These are phyloP conservation scores for Anaspis maculata DNA, from an alignment of 2,888 invertebrate genomes.

Conservation along the genomic window DNA sequence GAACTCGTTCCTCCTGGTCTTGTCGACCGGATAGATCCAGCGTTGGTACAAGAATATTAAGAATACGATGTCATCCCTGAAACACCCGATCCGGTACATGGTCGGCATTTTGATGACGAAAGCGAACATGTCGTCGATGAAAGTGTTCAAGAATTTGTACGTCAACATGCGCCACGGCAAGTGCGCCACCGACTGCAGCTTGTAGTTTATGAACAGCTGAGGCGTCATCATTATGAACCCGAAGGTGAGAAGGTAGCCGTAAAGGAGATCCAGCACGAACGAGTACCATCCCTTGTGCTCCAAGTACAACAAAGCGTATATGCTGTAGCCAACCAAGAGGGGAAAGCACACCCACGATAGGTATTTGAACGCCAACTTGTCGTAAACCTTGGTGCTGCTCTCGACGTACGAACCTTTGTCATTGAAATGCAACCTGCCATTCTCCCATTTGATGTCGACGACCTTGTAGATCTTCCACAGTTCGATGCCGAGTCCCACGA, in stretches of 20 bases:
- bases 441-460: conserved; percentile 71
- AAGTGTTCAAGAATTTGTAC: conserved; percentile 98
- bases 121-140: conserved; percentile 99
- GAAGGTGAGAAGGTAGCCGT: conserved; percentile 95
- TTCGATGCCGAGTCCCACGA: conserved; percentile 91
- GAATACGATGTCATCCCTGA: conserved; percentile 98
- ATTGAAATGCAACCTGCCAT: conserved; percentile 70
- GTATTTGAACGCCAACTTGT: conserved; percentile 92
- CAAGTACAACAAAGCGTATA: conserved; percentile 89
- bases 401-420: conserved; percentile 97
- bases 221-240: conserved; percentile 99
- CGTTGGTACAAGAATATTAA: conserved; percentile 98
- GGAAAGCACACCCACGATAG: conserved; percentile 95
- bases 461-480: conserved; percentile 99
- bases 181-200: conserved; percentile 97
- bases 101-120: conserved; percentile 99
- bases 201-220: conserved; percentile 98
- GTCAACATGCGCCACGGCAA: conserved; percentile 99
- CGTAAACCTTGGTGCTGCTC: conserved; percentile 89
- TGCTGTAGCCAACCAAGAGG: conserved; percentile 82
- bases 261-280: conserved; percentile 91
- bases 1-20: conserved; percentile 91
- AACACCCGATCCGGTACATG: conserved; percentile 95
- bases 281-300: conserved; percentile 99
- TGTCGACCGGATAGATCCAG: conserved; percentile 97